Evolutionary conservation across 2,888 invertebrate species (phyloP), one percentile per base, ranked within the genome.

Genomic region (Euclidia mi): DNA sequence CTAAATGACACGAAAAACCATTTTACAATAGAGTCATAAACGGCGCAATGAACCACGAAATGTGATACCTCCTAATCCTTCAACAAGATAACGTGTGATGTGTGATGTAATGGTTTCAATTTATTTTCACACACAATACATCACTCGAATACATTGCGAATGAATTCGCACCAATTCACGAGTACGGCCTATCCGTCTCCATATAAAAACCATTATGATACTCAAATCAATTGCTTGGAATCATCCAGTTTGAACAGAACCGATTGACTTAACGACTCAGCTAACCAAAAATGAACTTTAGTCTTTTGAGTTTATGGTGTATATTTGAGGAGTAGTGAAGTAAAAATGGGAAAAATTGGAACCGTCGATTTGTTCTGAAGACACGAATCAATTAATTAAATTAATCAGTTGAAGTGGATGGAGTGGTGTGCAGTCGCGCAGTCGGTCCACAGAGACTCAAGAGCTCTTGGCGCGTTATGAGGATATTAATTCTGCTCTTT

Each of bases 351-450:
- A 48, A 59, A 66, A 59, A 67, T 68, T 74, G 29, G 58, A 65
- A 57, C 58, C 49, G 56, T 55, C 71, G 55, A 71, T 76, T 76
- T 74, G 58, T 64, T 64, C 75, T 76, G 71, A 63, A 78, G 79
- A 78, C 83, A 79, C 71, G 78, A 77, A 80, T 82, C 84, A 83
- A 88, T 90, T 89, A 87, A 88, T 83, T 85, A 79, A 82, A 90
- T 89, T 86, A 81, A 79, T 80, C 78, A 79, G 81, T 42, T 63
- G 55, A 59, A 35, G 81, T 82, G 79, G 76, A 79, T 46, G 52
- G 79, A 78, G 80, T 77, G 69, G 50, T n/a, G n/a, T n/a, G n/a
- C n/a, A n/a, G n/a, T 42, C 45, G 61, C 52, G 34, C 43, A 34
- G 42, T 38, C 62, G 60, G 53, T 50, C 17, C n/a, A 59, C 44